These are phyloP conservation scores for Bombyx mandarina DNA, from an alignment of 1,140 invertebrate genomes.

Conservation along the genomic window DNA sequence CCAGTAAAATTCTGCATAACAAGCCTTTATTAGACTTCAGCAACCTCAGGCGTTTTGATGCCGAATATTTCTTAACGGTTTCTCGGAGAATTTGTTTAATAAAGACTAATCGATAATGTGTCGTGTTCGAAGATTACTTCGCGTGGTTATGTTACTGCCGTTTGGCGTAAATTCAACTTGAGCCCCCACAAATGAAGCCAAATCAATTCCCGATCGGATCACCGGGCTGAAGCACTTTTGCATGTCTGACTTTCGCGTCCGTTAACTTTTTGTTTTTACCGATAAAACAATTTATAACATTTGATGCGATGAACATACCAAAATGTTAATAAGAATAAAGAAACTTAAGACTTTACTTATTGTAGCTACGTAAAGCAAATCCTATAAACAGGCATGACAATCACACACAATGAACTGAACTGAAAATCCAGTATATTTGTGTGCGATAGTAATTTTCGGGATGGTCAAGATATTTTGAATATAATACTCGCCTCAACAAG, in stretches of 20 bases:
- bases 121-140: too few relatives aligned
- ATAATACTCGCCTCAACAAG: constrained; percentile 28
- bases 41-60: constrained; percentile 33
- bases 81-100: constrained; percentile 2
- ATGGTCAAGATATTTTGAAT: constrained; percentile 17
- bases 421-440: too few relatives aligned
- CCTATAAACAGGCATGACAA: too few relatives aligned
- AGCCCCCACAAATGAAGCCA: constrained; percentile 34
- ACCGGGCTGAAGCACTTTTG: constrained; percentile 32
- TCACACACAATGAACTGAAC: too few relatives aligned
- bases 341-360: too few relatives aligned
- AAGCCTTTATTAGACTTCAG: constrained; percentile 60
- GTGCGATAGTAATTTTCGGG: too few relatives aligned
- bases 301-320: too few relatives aligned
- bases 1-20: constrained; percentile 68
- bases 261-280: too few relatives aligned
- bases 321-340: too few relatives aligned
- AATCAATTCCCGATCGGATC: constrained; percentile 26
- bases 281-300: too few relatives aligned
- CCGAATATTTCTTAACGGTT: constrained; percentile 22
- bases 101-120: too few relatives aligned
- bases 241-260: background rate
- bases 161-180: constrained; percentile 22
- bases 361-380: too few relatives aligned
- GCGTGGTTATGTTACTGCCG: background rate